Percentiles rank a stretch among this genome's conserved stretches.
phyloP scores from a whole-genome alignment of 2,888 invertebrate species.

The Aleiodes leptofemur region DNA sequence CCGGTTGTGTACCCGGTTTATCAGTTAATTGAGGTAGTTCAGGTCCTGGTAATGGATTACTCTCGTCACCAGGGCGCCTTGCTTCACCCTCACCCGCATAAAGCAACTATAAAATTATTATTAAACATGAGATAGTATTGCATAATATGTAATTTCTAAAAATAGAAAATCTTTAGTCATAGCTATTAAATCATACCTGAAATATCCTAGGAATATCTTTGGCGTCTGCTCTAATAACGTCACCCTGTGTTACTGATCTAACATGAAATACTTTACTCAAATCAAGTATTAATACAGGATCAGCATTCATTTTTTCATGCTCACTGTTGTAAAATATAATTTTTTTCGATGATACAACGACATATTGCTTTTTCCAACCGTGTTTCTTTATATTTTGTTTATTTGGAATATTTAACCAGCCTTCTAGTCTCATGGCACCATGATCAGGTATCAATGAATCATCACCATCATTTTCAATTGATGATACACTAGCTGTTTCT shows the following conservation, averaged over 20 bases:
- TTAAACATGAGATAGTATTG: not conserved
- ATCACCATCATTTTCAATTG: slow-evolving; percentile 90
- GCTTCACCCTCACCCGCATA: slow-evolving; percentile 98
- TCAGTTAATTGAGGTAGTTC: slow-evolving; percentile 78
- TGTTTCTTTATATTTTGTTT: slow-evolving; percentile 96
- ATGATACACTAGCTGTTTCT: slow-evolving; percentile 94
- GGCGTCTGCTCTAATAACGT: slow-evolving; percentile 98
- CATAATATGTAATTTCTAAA: not conserved
- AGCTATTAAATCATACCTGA: slow-evolving; percentile 77
- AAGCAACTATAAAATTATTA: slow-evolving; percentile 80
- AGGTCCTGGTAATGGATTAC: slow-evolving; percentile 76
- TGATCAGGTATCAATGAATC: slow-evolving; percentile 80
- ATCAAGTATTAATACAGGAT: slow-evolving; percentile 96
- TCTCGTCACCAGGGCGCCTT: slow-evolving; percentile 84
- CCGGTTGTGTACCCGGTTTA: slow-evolving; percentile 82
- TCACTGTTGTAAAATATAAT: slow-evolving; percentile 98
- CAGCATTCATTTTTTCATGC: slow-evolving; percentile 94
- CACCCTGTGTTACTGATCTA: slow-evolving; percentile 98
- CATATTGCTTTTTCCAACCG: slow-evolving; percentile 98
- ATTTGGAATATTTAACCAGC: slow-evolving; percentile 96
- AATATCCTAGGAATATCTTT: slow-evolving; percentile 99
- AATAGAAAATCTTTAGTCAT: not conserved
- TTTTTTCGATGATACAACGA: slow-evolving; percentile 96
- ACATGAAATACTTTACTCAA: slow-evolving; percentile 99
- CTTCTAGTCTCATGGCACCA: slow-evolving; percentile 89